These are phyloP conservation scores for Zonotrichia leucophrys DNA, from an alignment of 2,113 vertebrate genomes.

Conservation along the genomic window DNA sequence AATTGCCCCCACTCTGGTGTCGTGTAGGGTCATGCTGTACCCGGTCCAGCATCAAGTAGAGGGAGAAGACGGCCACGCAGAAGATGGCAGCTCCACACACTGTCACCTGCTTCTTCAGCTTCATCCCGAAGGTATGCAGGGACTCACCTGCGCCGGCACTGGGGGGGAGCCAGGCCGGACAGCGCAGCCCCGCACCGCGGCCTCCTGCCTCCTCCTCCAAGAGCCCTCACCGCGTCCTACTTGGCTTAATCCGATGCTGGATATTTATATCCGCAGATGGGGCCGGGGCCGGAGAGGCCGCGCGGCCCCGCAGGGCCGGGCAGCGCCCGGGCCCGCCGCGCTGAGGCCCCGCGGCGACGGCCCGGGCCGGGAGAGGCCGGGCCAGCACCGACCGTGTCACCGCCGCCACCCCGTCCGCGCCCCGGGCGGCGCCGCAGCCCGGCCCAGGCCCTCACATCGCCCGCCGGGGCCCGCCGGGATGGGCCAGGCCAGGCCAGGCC, in stretches of 20 bases:
- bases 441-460: neutral
- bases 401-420: too few species aligned
- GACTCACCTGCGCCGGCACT: neutral
- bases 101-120: slow-evolving; percentile 98
- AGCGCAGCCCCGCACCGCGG: neutral
- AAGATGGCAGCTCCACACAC: slow-evolving; percentile 97
- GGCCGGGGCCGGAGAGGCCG: neutral
- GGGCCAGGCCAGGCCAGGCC: neutral
- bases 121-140: slow-evolving; percentile 77
- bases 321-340: neutral
- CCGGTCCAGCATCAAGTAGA: slow-evolving; percentile 97
- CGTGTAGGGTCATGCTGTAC: slow-evolving; percentile 93
- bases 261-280: neutral
- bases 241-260: neutral
- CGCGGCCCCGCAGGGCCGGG: neutral
- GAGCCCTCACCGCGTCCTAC: neutral
- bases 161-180: neutral
- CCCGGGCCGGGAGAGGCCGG: neutral
- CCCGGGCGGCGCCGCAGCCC: neutral
- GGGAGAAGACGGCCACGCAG: slow-evolving; percentile 97
- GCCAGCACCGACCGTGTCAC: neutral
- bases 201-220: neutral
- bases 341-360: neutral
- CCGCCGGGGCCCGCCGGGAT: neutral
- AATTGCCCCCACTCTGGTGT: slow-evolving; percentile 89